Evolutionary conservation across 2,797 vertebrate genomes (phyloP).

Genomic region (Acanthornis magna): DNA sequence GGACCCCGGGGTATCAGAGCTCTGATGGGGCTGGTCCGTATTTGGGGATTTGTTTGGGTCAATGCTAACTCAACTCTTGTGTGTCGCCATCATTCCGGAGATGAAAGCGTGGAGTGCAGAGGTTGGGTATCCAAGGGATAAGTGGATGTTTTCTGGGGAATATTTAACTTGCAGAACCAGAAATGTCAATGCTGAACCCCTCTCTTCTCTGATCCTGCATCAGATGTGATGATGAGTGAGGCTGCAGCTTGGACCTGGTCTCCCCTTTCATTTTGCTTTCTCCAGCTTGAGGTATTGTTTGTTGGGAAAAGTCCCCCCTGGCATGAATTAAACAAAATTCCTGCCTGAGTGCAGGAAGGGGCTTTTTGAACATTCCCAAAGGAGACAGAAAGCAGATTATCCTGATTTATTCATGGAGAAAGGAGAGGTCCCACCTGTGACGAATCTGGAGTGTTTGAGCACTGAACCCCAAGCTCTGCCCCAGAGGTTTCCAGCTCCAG

Average conservation of each 20-base stretch:
- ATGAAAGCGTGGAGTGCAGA: no score
- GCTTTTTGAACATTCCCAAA: background rate
- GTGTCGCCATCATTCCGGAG: background rate
- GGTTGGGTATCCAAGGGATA: rapidly evolving
- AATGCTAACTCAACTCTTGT: background rate
- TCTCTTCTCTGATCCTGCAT: background rate
- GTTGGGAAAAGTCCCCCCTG: background rate
- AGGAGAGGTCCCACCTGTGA: background rate
- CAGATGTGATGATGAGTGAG: background rate
- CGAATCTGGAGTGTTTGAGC: background rate
- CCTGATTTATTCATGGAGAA: background rate
- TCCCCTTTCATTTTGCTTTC: background rate
- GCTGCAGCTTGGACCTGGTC: background rate
- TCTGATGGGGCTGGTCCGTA: background rate
- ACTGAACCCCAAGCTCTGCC: background rate
- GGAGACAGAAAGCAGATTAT: background rate
- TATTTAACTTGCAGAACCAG: background rate
- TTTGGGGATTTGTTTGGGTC: background rate
- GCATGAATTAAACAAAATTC: background rate
- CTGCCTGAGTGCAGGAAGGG: background rate
- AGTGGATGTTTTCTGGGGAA: background rate
- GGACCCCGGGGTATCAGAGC: background rate
- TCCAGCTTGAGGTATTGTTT: background rate
- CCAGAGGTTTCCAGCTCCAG: background rate
- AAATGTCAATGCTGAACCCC: background rate